A percentile compares a stretch with the other conserved stretches of the same genome.
Conservation (phyloP, 2,888 invertebrate genomes). For the Dryadula phaetusa region DNA sequence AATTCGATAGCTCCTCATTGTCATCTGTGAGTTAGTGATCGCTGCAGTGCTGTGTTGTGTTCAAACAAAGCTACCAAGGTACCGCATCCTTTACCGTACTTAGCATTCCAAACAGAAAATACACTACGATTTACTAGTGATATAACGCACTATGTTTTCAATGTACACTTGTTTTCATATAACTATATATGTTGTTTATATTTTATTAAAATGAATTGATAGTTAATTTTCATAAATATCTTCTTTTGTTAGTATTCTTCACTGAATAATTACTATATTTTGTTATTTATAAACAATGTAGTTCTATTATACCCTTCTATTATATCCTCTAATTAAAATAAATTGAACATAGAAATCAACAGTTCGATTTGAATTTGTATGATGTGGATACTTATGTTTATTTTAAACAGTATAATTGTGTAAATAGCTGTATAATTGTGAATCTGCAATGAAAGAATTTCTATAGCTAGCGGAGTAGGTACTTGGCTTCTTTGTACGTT, state of each 20-base stretch:
- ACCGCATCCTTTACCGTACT: constrained; percentile 46
- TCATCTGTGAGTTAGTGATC: constrained; percentile 76
- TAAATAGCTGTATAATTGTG: constrained; percentile 15
- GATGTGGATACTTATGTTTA: not conserved
- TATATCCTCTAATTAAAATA: not conserved
- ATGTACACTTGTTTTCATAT: constrained; percentile 17
- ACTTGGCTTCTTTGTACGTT: constrained; percentile 47
- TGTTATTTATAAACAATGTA: not conserved
- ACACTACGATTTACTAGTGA: constrained; percentile 27
- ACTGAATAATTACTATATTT: not conserved
- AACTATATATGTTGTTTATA: not conserved
- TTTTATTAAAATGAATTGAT: not conserved
- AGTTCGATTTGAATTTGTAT: not conserved
- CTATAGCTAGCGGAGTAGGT: constrained; percentile 57
- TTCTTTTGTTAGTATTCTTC: not conserved
- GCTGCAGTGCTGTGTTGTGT: constrained; percentile 80
- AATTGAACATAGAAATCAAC: not conserved
- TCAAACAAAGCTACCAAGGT: constrained; percentile 65
- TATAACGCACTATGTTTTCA: constrained; percentile 27
- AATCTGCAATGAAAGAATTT: constrained; percentile 41
- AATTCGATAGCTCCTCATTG: constrained; percentile 65
- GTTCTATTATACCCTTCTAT: too few species aligned
- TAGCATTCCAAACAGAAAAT: constrained; percentile 29
- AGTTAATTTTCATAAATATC: constrained; percentile 7
- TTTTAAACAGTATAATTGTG: not conserved